Evolutionary conservation across 2,113 vertebrate genomes (phyloP).

Genomic region (Prunella himalayana): DNA sequence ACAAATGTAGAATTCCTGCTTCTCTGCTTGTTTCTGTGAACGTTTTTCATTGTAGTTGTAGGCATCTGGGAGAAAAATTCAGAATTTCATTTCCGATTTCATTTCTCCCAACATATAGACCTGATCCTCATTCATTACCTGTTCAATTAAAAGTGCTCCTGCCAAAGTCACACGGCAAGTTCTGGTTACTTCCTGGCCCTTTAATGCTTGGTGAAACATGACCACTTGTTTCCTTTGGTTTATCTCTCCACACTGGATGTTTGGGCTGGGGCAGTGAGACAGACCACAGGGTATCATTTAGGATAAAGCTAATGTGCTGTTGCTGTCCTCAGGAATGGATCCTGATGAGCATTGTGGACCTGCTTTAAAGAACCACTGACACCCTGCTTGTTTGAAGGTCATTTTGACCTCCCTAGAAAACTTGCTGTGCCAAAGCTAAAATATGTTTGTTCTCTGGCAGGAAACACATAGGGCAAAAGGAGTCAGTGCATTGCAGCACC

Average conservation of each 20-base stretch:
- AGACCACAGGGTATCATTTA: neutral
- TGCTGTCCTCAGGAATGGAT: neutral
- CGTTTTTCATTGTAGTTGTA: rapidly evolving
- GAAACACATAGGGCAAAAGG: neutral
- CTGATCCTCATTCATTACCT: neutral
- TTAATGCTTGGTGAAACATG: neutral
- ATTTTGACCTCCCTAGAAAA: neutral
- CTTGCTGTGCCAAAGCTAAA: neutral
- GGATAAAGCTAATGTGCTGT: neutral
- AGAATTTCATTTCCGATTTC: neutral
- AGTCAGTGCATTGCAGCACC: neutral
- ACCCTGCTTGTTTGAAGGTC: neutral
- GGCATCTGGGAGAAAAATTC: neutral
- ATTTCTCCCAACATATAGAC: neutral
- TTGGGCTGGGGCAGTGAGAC: neutral
- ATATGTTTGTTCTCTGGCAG: neutral
- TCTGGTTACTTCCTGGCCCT: neutral
- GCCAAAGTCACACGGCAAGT: neutral
- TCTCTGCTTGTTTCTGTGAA: neutral
- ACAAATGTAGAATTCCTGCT: neutral
- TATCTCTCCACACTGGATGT: neutral
- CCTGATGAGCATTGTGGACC: neutral
- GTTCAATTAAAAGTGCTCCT: neutral
- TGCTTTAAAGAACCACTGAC: neutral
- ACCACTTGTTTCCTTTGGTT: neutral